Base-by-base conservation (phyloP, 2,888 invertebrate genomes). In the Dastarcus helophoroides region DNA sequence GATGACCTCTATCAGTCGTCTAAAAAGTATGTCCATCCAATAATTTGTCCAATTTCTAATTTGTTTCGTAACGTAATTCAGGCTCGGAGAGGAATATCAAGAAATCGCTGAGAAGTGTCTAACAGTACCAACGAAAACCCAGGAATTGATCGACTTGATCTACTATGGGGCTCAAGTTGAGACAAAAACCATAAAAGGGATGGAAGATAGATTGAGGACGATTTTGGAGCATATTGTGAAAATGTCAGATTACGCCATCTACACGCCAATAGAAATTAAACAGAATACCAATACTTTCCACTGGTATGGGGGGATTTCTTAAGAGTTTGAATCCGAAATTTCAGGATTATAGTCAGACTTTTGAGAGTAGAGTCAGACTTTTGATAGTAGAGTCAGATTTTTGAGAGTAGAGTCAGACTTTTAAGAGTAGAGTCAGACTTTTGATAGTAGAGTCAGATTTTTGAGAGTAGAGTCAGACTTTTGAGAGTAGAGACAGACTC, bases 211-310 rank as follows among this genome's bases (percentile, higher is more conserved):
- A 22, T 63, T 93, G 5, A 69, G 69, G 35, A 43, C 71, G 31
- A 70, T 75, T 4, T 64, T 84, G 68, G 63, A 66, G 32, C 82
- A 84, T 48, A 80, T 93, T 28, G 60, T 80, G 26, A 91, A 90
- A 62, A 64, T 94, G 5, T 78, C 85, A 3, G 89, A 93, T 58
- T 82, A 85, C 50, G 76, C 79, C 0, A 64, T 69, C 4, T 79
- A 88, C 44, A 77, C 84, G 0, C 80, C 88, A 0, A 65, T 84
- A 3, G 89, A 94, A 62, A 78, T 93, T 51, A 84, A 90, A 49
- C 79, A 84, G 21, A 93, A 91, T 54, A 84, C 83, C 42, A 79
- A 79, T 43, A 79, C 86, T 0, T 89, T 86, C 50, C 79, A 84
- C 52, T 91, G 89, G 90, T 69, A 52, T 45, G 50, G n/a, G n/a